Conservation (phyloP, 2,113 vertebrate genomes). For the Podarcis raffonei region DNA sequence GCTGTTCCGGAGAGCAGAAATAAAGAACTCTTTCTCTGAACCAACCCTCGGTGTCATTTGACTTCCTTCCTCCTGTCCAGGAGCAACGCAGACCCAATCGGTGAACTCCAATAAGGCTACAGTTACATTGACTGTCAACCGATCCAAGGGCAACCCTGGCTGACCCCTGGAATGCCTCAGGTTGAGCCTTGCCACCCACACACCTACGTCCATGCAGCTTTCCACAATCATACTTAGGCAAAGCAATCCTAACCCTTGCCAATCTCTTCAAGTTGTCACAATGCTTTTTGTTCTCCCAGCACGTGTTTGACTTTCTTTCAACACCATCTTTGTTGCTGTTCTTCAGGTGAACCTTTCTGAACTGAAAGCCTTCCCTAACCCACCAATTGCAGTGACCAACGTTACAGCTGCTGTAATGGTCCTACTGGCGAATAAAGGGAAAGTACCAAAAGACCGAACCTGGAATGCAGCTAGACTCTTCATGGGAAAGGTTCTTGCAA, state of each 20-base stretch:
- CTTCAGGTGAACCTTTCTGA: slow-evolving; percentile 84
- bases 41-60: too few species aligned
- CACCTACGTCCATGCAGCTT: too few species aligned
- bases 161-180: too few species aligned
- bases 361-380: slow-evolving; percentile 85
- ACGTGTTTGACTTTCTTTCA: background rate
- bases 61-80: too few species aligned
- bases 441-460: slow-evolving; percentile 79
- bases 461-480: slow-evolving; percentile 84
- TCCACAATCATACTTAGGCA: too few species aligned
- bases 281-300: background rate
- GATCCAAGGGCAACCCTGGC: too few species aligned
- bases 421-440: slow-evolving; percentile 77
- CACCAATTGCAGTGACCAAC: slow-evolving; percentile 79
- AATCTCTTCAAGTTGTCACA: background rate
- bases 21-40: too few species aligned
- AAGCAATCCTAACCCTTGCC: background rate
- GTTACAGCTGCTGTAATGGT: slow-evolving; percentile 85
- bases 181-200: too few species aligned
- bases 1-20: too few species aligned
- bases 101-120: too few species aligned
- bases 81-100: too few species aligned
- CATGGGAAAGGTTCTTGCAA: slow-evolving; percentile 82
- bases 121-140: too few species aligned
- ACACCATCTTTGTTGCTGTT: background rate